These are phyloP conservation scores for Drosophila jambulina DNA, from an alignment of 1,140 invertebrate species.

Conservation along the genomic window DNA sequence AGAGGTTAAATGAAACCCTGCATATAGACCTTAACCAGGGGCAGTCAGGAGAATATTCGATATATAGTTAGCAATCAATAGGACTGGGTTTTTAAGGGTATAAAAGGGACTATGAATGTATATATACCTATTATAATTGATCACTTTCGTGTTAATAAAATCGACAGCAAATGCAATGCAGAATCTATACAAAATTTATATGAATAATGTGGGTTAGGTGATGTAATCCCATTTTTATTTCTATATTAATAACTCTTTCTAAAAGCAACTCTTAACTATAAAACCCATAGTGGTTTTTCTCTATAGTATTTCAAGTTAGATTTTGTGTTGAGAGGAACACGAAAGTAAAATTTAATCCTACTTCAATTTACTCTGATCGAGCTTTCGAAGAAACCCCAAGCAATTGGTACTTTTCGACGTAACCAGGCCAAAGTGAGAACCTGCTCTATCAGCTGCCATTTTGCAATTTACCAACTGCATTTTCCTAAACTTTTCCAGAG, in stretches of 20 bases:
- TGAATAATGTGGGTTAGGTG: no score
- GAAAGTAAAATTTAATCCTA: neutral
- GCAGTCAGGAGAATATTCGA: neutral
- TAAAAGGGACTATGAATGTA: neutral
- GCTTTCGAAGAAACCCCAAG: neutral
- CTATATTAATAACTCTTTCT: no score
- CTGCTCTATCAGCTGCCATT: constrained; percentile 12
- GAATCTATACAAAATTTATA: no score
- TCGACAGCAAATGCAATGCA: no score
- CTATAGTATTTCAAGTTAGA: no score
- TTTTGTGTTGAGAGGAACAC: no score
- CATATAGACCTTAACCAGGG: neutral
- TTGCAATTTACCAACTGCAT: constrained; percentile 31
- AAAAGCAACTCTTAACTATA: no score
- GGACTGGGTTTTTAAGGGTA: no score
- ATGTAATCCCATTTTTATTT: no score
- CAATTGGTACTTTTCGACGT: neutral
- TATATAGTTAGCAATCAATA: neutral
- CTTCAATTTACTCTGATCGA: neutral
- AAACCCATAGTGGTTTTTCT: no score
- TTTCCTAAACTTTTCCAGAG: constrained; percentile 42
- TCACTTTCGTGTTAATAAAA: no score
- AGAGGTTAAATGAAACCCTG: constrained; percentile 11
- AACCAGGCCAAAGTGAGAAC: constrained; percentile 28
- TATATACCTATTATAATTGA: no score